phyloP scores from a whole-genome alignment of 1,140 invertebrate species.

The Mizuhopecten yessoensis region DNA sequence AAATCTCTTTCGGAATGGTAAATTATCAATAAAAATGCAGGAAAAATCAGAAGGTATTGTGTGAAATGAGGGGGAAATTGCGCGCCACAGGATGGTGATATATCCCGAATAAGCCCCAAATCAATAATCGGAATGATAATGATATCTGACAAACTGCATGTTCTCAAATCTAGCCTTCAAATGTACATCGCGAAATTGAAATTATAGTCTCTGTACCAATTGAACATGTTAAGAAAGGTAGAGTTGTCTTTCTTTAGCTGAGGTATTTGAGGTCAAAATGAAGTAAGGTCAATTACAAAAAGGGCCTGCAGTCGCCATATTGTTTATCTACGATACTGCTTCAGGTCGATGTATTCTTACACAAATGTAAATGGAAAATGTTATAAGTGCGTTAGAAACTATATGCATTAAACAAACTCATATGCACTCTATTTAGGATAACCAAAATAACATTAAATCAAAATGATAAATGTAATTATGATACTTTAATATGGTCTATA shows the following conservation, averaged over 20 bases:
- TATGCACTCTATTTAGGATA: not conserved
- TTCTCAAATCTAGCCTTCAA: no score
- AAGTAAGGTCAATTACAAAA: no score
- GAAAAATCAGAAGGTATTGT: no score
- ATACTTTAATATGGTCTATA: not conserved
- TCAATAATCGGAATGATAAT: no score
- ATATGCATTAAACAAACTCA: not conserved
- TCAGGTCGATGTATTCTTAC: not conserved
- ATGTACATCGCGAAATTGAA: no score
- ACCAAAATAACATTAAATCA: not conserved
- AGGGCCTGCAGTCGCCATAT: constrained; percentile 13
- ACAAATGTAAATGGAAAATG: not conserved
- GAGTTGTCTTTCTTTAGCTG: not conserved
- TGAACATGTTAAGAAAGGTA: not conserved
- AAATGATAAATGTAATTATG: not conserved
- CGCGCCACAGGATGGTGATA: no score
- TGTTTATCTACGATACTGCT: constrained; percentile 33
- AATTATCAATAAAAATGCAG: no score
- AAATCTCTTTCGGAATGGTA: no score
- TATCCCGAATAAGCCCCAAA: no score
- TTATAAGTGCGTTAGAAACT: not conserved
- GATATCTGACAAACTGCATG: no score
- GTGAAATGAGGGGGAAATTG: no score
- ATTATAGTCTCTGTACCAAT: no score
- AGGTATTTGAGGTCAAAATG: not conserved